A percentile compares a stretch with the other conserved stretches of the same genome.
Evolutionary conservation across 2,113 vertebrate species (phyloP).

Genomic region (Odocoileus virginianus): DNA sequence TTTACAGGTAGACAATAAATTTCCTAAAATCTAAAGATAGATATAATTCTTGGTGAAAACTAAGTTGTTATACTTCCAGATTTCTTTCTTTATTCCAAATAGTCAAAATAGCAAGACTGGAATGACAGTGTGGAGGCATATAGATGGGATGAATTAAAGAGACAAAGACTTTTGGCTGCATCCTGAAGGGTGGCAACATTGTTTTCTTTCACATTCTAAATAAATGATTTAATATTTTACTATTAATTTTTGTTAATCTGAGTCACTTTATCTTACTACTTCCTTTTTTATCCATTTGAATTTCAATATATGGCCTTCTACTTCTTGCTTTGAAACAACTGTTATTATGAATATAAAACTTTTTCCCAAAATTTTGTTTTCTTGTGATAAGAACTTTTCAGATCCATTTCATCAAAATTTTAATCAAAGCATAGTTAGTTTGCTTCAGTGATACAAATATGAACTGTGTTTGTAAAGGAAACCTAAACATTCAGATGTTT

Average conservation of each 20-base stretch:
- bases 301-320: not conserved
- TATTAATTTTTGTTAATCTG: not conserved
- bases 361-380: not conserved
- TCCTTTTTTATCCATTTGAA: not conserved
- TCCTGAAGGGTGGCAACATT: not conserved
- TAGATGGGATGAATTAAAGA: not conserved
- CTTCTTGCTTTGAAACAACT: not conserved
- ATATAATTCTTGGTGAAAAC: not conserved
- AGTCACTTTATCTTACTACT: not conserved
- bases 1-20: not conserved
- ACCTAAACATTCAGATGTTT: not conserved
- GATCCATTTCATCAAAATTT: not conserved
- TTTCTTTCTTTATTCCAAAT: not conserved
- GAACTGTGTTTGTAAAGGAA: not conserved
- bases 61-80: not conserved
- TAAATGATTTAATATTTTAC: not conserved
- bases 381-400: not conserved
- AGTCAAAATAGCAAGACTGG: not conserved
- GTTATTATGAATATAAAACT: not conserved
- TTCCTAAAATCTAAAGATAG: not conserved
- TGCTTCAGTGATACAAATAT: not conserved
- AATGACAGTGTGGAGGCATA: rapidly evolving
- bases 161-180: not conserved
- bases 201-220: not conserved
- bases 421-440: not conserved